Percentiles rank a stretch among this genome's conserved stretches.
Evolutionary conservation across 2,888 invertebrate genomes (phyloP).

Genomic region (Drosophila pegasa): DNA sequence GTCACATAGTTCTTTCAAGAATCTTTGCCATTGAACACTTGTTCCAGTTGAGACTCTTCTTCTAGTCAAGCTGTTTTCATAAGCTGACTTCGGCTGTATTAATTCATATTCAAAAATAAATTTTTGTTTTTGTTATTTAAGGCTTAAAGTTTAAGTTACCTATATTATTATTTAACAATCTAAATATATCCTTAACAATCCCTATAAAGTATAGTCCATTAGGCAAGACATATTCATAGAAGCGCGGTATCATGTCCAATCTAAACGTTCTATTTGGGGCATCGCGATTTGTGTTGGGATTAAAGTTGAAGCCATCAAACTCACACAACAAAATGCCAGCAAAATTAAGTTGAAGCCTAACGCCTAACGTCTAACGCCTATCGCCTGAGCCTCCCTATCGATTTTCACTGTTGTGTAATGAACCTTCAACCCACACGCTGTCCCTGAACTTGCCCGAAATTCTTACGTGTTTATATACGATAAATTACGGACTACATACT

Average conservation of each 20-base stretch:
- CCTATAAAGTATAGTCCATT: neutral
- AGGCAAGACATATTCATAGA: neutral
- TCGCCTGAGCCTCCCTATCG: slow-evolving; percentile 57
- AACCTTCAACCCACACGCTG: slow-evolving; percentile 37
- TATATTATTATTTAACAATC: neutral
- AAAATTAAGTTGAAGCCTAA: slow-evolving; percentile 12
- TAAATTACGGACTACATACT: neutral
- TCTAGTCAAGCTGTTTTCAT: too few species aligned
- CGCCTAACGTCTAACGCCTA: slow-evolving; percentile 19
- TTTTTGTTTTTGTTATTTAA: too few species aligned
- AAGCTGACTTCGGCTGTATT: too few species aligned
- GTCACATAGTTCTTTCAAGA: too few species aligned
- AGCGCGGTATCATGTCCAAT: too few species aligned
- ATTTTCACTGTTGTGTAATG: slow-evolving; percentile 63
- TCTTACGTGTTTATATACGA: slow-evolving; percentile 5
- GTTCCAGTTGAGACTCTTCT: too few species aligned
- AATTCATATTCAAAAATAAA: neutral
- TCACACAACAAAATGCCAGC: neutral
- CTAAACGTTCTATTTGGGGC: neutral
- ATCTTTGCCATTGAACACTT: too few species aligned
- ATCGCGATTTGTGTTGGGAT: neutral
- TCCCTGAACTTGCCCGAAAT: slow-evolving; percentile 71
- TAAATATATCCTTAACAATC: neutral
- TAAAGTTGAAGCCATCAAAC: neutral
- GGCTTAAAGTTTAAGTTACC: too few species aligned